These are phyloP conservation scores for Acronicta leporina DNA, from an alignment of 2,888 invertebrate species.

Conservation along the genomic window DNA sequence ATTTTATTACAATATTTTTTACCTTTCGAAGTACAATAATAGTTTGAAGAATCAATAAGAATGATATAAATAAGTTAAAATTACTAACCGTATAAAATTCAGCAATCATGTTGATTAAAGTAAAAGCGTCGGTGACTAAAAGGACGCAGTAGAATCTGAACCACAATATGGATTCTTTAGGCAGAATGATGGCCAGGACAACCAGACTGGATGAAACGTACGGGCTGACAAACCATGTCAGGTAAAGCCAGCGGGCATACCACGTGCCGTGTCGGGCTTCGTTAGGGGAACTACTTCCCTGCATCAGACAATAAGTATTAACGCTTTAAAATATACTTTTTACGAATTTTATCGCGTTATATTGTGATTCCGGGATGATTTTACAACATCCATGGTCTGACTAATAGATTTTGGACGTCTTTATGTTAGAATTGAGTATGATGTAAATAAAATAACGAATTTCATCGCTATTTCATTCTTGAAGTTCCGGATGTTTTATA, in stretches of 20 bases:
- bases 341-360: too few relatives aligned
- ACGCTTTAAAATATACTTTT: too few relatives aligned
- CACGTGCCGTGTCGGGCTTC: slow-evolving; percentile 59
- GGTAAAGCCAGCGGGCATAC: slow-evolving; percentile 68
- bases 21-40: too few relatives aligned
- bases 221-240: slow-evolving; percentile 68
- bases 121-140: slow-evolving; percentile 62
- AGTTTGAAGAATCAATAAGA: too few relatives aligned
- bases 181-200: slow-evolving; percentile 59
- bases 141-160: slow-evolving; percentile 49
- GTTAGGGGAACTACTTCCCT: slow-evolving; percentile 18
- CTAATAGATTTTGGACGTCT: too few relatives aligned
- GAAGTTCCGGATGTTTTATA: too few relatives aligned
- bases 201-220: slow-evolving; percentile 55
- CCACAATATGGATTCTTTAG: slow-evolving; percentile 36
- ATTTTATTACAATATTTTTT: too few relatives aligned
- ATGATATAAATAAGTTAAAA: slow-evolving; percentile 3
- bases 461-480: too few relatives aligned
- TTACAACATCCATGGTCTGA: too few relatives aligned
- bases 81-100: slow-evolving; percentile 74
- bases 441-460: too few relatives aligned
- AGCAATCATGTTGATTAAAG: slow-evolving; percentile 62
- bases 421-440: too few relatives aligned
- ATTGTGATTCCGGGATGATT: too few relatives aligned
- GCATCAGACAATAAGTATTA: neutral